These are phyloP conservation scores for Drosophila mulleri DNA, from an alignment of 2,888 invertebrate genomes.

Conservation along the genomic window DNA sequence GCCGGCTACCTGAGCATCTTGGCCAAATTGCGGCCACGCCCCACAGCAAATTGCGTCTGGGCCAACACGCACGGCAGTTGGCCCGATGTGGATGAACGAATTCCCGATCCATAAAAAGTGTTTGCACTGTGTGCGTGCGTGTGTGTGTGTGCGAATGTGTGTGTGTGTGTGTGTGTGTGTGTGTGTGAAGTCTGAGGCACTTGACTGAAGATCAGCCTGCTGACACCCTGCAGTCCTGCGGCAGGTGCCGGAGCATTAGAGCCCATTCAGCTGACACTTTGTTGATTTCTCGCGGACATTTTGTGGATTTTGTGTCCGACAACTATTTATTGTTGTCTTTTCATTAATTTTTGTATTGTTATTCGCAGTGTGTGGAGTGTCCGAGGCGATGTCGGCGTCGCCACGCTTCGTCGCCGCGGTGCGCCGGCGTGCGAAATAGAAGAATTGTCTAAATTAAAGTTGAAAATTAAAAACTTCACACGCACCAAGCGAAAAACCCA, in stretches of 20 bases:
- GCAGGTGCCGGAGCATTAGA: conserved; percentile 66
- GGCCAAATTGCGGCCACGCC: conserved; percentile 71
- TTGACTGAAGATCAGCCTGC: conserved; percentile 64
- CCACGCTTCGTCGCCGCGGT: conserved; percentile 70
- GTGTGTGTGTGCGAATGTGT: neutral
- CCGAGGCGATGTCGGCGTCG: conserved; percentile 22
- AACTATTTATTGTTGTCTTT: conserved; percentile 46
- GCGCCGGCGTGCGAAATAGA: conserved; percentile 60
- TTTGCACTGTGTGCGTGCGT: neutral
- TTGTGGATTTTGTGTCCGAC: conserved; percentile 52
- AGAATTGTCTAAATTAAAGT: conserved; percentile 79
- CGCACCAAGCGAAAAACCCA: conserved; percentile 48
- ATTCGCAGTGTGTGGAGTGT: neutral
- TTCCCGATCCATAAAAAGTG: neutral
- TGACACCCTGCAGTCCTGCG: conserved; percentile 59
- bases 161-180: neutral
- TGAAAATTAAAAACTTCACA: conserved; percentile 78
- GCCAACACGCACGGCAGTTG: conserved; percentile 56
- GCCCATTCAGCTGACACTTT: conserved; percentile 70
- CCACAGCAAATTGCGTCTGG: conserved; percentile 51
- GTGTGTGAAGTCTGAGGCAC: conserved; percentile 15
- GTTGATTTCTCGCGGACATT: conserved; percentile 71
- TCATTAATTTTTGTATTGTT: conserved; percentile 27
- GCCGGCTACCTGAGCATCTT: conserved; percentile 54
- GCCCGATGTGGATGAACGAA: conserved; percentile 11